These are phyloP conservation scores for Conchocele bisecta DNA, from an alignment of 2,888 invertebrate genomes.

Conservation along the genomic window DNA sequence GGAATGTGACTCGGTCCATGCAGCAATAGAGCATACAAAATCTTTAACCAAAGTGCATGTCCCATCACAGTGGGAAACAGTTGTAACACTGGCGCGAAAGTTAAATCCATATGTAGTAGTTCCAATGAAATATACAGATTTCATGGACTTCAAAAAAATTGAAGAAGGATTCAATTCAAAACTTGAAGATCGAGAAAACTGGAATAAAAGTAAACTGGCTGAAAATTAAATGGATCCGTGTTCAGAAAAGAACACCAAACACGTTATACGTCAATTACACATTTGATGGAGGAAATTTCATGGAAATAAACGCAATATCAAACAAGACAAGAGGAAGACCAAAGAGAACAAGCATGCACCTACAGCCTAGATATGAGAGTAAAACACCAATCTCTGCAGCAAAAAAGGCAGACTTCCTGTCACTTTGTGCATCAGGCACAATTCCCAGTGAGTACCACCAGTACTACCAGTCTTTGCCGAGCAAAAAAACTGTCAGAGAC, in stretches of 20 bases:
- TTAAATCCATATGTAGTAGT: constrained; percentile 40
- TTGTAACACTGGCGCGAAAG: constrained; percentile 16
- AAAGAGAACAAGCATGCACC: too few relatives aligned
- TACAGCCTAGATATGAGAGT: too few relatives aligned
- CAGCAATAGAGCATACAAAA: constrained; percentile 39
- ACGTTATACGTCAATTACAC: too few relatives aligned
- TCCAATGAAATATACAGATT: constrained; percentile 30
- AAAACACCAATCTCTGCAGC: background rate
- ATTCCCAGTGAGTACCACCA: background rate
- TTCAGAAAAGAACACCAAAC: too few relatives aligned
- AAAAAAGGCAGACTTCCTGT: background rate
- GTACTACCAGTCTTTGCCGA: background rate
- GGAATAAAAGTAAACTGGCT: constrained; percentile 30
- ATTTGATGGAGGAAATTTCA: too few relatives aligned
- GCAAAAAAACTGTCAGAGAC: background rate
- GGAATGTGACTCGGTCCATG: constrained; percentile 45
- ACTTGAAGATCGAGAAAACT: constrained; percentile 15
- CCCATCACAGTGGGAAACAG: constrained; percentile 36
- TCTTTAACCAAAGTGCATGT: constrained; percentile 31
- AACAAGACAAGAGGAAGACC: too few relatives aligned
- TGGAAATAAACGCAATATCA: too few relatives aligned
- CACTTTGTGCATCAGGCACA: background rate
- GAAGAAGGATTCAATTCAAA: constrained; percentile 2
- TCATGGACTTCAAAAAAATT: constrained; percentile 27
- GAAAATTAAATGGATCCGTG: constrained; percentile 25